Evolutionary conservation across 2,888 invertebrate species (phyloP), one percentile per base, ranked within the genome.

Genomic region (Scaptomyza parva): DNA sequence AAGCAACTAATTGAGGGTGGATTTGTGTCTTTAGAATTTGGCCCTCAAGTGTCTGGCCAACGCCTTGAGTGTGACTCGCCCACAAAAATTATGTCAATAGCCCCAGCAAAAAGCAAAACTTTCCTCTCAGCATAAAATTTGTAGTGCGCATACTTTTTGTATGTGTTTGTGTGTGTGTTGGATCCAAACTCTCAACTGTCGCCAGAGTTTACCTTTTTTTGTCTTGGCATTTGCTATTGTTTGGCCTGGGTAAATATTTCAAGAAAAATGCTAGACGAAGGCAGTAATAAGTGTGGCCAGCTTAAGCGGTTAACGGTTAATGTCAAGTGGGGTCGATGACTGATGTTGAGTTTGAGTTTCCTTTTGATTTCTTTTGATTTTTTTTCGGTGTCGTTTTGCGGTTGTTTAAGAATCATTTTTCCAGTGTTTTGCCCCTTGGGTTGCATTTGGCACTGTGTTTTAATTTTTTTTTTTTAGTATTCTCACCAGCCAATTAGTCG

Each of bases 71-170:
- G 88, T 85, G 82, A 85, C 83, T 61, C 18, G 50, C 69, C 74
- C 66, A 68, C 87, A 78, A 64, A 67, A 85, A 87, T 88, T 87
- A 88, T 85, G 88, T 87, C 88, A 85, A 85, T 85, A 88, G 81
- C 68, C 68, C 57, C 64, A 9, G 17, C 52, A 50, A 65, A 50
- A 65, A 51, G 51, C 35, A 41, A 58, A 73, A 72, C 57, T 79
- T 76, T 22, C 20, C 14, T 2, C 37, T 39, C 35, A 33, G 41
- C 4, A 26, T 43, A 9, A 41, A 69, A 50, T 66, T 65, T 61
- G 35, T 58, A 62, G 70, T 65, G 61, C 41, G 41, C 7, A 14
- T 40, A 30, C n/a, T 50, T 39, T 66, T 12, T 43, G 26, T 39
- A 26, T 48, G 37, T 35, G n/a, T 55, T 30, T 45, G 55, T 40